Conservation (phyloP, 2,797 vertebrate species). For the Anabas testudineus region DNA sequence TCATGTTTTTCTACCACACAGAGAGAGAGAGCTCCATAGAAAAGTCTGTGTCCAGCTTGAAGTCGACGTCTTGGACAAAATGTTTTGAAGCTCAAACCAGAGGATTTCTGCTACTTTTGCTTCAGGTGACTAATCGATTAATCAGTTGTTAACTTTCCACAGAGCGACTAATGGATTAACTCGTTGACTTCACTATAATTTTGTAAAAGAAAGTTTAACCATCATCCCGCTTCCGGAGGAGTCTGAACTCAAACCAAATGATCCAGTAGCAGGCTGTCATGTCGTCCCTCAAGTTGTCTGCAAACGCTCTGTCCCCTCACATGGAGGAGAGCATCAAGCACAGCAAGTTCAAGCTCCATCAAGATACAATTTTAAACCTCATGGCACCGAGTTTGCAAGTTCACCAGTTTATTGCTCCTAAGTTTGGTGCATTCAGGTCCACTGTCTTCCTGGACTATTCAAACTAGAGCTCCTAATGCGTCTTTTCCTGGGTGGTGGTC, state of each 20-base stretch:
- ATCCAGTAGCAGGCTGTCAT: not conserved
- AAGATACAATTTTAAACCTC: not conserved
- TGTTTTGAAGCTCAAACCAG: too few species aligned
- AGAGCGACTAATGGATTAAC: not conserved
- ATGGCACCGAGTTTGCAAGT: not conserved
- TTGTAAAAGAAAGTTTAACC: not conserved
- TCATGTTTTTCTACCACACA: not conserved
- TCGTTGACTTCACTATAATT: too few species aligned
- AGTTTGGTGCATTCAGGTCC: conserved; percentile 7
- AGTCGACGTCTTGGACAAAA: too few species aligned
- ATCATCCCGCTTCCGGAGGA: not conserved
- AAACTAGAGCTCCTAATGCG: not conserved
- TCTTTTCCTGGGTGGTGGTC: not conserved
- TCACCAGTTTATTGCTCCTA: not conserved
- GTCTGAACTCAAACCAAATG: too few species aligned
- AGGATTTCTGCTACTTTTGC: not conserved
- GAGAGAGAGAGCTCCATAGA: not conserved
- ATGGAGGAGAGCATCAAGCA: not conserved
- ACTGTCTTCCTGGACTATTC: not conserved
- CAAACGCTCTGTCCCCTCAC: not conserved
- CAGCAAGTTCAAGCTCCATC: not conserved
- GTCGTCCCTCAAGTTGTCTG: not conserved
- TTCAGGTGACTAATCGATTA: too few species aligned
- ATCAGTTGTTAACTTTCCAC: not conserved
- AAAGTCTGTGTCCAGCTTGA: not conserved